Evolutionary conservation across 1,140 invertebrate species (phyloP), one percentile per base, ranked within the genome.

Genomic region (Latrodectus geometricus): DNA sequence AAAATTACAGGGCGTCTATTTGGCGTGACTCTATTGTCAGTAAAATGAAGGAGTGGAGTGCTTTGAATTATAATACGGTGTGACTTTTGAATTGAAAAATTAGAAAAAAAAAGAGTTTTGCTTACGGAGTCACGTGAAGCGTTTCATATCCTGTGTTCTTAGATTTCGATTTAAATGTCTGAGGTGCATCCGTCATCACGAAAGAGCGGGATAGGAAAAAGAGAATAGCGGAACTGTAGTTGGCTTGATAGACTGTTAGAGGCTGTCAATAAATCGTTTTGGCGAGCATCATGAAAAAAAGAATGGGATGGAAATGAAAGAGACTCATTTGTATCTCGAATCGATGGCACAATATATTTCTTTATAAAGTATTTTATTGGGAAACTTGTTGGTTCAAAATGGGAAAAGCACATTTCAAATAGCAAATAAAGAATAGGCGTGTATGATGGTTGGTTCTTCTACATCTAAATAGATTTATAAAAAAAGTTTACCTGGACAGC

Each of bases 151-250:
- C 74, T 56, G 74, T 35, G 21, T 20, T 54, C 52, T 21, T 76
- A 21, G 21, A 56, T 76, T 54, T 76, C 20, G 54, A 76, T 76
- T 76, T 76, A 56, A 21, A 52, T 76, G 74, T 76, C 74, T 76
- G 74, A 76, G 21, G 23, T 21, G 52, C 74, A 76, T 76, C 74
- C 74, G 74, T 76, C 74, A 76, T 12, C 23, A 17, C 14, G 48
- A n/a, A 52, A 48, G n/a, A 50, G 50, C 48, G 49, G n/a, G 4
- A 14, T 61, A 61, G 11, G 54, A 11, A 61, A 17, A 61, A 11
- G 54, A 61, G 11, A 61, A 61, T 14, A 61, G 54, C 11, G 54
- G 54, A 61, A 61, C 54, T 61, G 54, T 61, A 61, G 54, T 61
- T 61, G 54, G 54, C 17, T 61, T 14, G 54, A 61, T 61, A 11